Percentiles rank a stretch among this genome's conserved stretches.
These are phyloP conservation scores for Corapipo altera DNA, from an alignment of 2,113 vertebrate genomes.

Conservation along the genomic window DNA sequence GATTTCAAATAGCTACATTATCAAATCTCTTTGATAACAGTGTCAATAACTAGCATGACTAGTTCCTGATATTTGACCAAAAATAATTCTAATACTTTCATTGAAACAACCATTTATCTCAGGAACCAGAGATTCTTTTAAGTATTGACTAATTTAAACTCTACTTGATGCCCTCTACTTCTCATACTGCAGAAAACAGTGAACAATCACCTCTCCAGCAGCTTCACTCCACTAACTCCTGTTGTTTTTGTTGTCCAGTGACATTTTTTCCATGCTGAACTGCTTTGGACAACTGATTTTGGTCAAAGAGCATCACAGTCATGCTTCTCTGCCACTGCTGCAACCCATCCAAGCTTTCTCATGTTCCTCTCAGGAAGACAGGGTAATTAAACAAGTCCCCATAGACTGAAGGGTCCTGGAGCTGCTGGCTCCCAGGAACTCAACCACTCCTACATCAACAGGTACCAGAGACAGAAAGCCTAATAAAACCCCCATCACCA, in stretches of 20 bases:
- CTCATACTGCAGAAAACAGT: background rate
- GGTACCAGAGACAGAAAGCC: background rate
- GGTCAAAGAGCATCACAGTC: background rate
- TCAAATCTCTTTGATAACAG: background rate
- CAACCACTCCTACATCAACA: background rate
- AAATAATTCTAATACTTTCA: background rate
- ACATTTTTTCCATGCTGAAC: background rate
- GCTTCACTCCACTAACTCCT: background rate
- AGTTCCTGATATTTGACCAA: background rate
- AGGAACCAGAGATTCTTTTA: background rate
- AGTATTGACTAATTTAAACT: background rate
- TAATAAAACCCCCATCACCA: background rate
- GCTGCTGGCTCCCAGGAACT: background rate
- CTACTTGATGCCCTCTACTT: background rate
- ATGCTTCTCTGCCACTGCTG: background rate
- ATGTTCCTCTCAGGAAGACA: background rate
- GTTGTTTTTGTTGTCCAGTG: background rate
- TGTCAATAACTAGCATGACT: background rate
- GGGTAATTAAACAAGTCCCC: background rate
- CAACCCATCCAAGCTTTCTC: background rate
- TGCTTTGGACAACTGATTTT: background rate
- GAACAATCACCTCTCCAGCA: background rate
- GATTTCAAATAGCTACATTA: background rate
- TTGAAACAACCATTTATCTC: background rate
- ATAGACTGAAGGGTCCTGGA: background rate